Evolutionary conservation across 2,797 vertebrate species (phyloP).

Genomic region (Ctenochaetus hawaiiensis): DNA sequence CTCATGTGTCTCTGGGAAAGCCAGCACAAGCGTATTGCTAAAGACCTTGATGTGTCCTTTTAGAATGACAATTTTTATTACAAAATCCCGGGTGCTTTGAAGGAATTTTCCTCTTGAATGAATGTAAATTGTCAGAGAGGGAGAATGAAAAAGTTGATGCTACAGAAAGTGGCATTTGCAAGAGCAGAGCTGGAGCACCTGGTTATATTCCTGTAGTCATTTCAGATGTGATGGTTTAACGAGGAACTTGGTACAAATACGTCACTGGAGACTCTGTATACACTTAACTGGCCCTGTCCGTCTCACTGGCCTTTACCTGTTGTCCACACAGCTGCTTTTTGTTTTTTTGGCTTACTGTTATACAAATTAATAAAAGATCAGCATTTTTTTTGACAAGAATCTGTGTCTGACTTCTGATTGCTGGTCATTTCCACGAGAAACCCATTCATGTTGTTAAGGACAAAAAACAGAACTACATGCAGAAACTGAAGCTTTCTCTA

Average conservation of each 20-base stretch:
- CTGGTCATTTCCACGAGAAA: neutral
- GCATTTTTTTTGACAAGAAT: slow-evolving; percentile 39
- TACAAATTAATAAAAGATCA: slow-evolving; percentile 54
- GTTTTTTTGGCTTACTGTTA: slow-evolving; percentile 50
- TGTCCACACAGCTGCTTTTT: slow-evolving; percentile 42
- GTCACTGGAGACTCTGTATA: slow-evolving; percentile 17
- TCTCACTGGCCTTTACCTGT: slow-evolving; percentile 39
- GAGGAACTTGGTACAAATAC: slow-evolving; percentile 2
- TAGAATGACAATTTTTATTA: neutral
- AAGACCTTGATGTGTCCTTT: neutral
- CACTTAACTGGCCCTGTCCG: slow-evolving; percentile 4
- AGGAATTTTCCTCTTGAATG: neutral
- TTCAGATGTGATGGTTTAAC: neutral
- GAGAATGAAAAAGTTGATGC: neutral
- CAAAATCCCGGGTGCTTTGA: neutral
- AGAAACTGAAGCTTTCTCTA: neutral
- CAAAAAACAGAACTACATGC: neutral
- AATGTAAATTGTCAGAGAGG: neutral
- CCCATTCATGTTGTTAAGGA: neutral
- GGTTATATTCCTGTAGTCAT: neutral
- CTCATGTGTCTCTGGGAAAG: neutral
- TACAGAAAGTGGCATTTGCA: neutral
- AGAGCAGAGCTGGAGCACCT: neutral
- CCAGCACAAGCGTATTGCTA: neutral
- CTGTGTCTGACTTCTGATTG: slow-evolving; percentile 3